Evolutionary conservation across 2,797 vertebrate species (phyloP), one percentile per base, ranked within the genome.

Genomic region (Hydrolagus colliei): DNA sequence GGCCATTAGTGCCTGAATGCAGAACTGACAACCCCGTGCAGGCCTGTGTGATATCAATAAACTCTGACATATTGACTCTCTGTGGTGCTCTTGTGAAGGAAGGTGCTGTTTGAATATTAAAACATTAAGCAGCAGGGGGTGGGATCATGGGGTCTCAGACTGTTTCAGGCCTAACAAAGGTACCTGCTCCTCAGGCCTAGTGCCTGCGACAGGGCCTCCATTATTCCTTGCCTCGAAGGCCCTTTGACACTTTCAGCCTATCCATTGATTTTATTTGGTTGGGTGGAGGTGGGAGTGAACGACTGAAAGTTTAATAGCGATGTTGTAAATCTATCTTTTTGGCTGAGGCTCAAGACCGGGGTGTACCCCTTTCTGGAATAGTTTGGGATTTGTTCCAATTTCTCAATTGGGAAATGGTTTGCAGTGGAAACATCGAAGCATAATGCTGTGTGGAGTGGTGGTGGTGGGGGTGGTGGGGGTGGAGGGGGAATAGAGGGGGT

Each of bases 1-100:
- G 95, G 93, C 89, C 92, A 87, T 89, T 88, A 92, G 88, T 75
- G 90, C 87, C 90, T 95, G 93, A 96, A 97, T 97, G 93, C 91
- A 93, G 91, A 88, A 91, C 94, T 97, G 96, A 96, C 96, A 97
- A 93, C 92, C 93, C 95, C 88, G 93, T 88, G 91, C 92, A 90
- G 93, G 92, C 92, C 93, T 86, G 90, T 91, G 92, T 91, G 94
- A 93, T 93, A 94, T 95, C 95, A 95, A 95, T 95, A 94, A 96
- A 95, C 87, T 92, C 93, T 92, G 92, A 93, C 93, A 94, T 88
- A 92, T 92, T 96, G 94, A 93, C 93, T 92, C 93, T 93, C 92
- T 91, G 87, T 92, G 92, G 93, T 92, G 92, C 93, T 90, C 92
- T 92, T 91, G 93, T 88, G 88, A 89, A 90, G 92, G 95, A 94